Base-by-base conservation (phyloP, 2,113 vertebrate genomes). In the Ondatra zibethicus region DNA sequence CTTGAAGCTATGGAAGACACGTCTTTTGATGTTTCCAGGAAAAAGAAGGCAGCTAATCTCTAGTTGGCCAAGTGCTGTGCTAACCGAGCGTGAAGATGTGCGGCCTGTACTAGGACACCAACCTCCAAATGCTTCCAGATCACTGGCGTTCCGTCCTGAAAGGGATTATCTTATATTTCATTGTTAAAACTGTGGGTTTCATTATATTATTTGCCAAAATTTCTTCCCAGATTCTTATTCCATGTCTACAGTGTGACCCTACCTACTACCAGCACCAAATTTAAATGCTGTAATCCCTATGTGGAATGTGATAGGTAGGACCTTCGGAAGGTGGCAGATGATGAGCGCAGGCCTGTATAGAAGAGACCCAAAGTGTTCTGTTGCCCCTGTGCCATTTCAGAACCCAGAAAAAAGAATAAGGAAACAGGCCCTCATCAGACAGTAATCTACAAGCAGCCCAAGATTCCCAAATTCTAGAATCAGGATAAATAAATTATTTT, bases 41-140 rank as follows among this genome's bases (percentile, higher is more conserved):
- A 87, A 96, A 95, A 88, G 50, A 77, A 94, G 31, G 31, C 61
- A 92, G 29, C 36, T 94, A 80, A 52, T 36, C 63, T n/a, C 0
- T 50, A 36, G 31, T 81, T 96, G 36, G 8, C 65, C 42, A 91
- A 86, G 52, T 36, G 61, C 21, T 81, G 19, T 73, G 66, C 4
- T 94, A 52, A 87, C 39, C 23, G 66, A 93, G 31, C 16, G 36
- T 63, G 88, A 73, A 93, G 81, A 66, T 84, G 39, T 78, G 90
- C 33, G 55, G 29, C 10, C 2, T 6, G 29, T 65, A 42, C 61
- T 86, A 16, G 2, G 29, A 9, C 2, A 45, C 61, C 33, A 42
- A 19, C 39, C 39, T 66, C 13, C 19, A 45, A 65, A 33, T 65
- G 10, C 21, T 66, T 85, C 39, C 58, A 86, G 61, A 45, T 31